A percentile compares a stretch with the other conserved stretches of the same genome.
Evolutionary conservation across 1,140 invertebrate species (phyloP).

Genomic region (Bombus sibiricus): DNA sequence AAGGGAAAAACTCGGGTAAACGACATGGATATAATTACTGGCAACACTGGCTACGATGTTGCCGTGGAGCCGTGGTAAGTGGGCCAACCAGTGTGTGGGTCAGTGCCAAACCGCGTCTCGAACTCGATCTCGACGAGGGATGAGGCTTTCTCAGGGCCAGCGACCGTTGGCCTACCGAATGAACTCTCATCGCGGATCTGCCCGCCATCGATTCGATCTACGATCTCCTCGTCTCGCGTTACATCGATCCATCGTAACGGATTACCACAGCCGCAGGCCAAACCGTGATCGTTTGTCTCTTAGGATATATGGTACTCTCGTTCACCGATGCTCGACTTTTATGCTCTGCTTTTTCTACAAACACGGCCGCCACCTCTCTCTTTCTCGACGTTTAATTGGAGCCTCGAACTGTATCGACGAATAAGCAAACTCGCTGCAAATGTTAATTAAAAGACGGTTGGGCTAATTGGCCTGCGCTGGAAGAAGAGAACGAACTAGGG

Average conservation of each 20-base stretch:
- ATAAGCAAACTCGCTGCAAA: conserved; percentile 20
- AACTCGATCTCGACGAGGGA: conserved; percentile 61
- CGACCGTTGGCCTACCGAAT: conserved; percentile 51
- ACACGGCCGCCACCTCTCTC: neutral
- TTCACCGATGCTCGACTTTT: neutral
- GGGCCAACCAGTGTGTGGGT: conserved; percentile 76
- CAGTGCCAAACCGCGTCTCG: conserved; percentile 75
- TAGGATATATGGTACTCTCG: neutral
- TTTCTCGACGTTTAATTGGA: conserved; percentile 20
- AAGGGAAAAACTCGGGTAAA: conserved; percentile 11
- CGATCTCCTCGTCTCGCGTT: conserved; percentile 49
- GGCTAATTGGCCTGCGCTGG: conserved; percentile 23
- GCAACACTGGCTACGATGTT: conserved; percentile 35
- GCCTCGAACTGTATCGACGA: conserved; percentile 20
- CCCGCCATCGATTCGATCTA: conserved; percentile 58
- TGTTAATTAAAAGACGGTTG: conserved; percentile 12
- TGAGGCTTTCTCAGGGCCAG: conserved; percentile 69
- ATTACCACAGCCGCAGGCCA: conserved; percentile 35
- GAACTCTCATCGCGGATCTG: conserved; percentile 40
- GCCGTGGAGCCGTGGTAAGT: conserved; percentile 64
- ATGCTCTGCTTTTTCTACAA: neutral
- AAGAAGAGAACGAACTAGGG: neutral
- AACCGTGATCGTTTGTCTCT: conserved; percentile 24
- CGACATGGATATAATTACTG: conserved; percentile 34
- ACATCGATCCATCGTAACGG: conserved; percentile 58